Base-by-base conservation (phyloP, 2,888 invertebrate genomes). In the Hydrotaea diabolus region DNA sequence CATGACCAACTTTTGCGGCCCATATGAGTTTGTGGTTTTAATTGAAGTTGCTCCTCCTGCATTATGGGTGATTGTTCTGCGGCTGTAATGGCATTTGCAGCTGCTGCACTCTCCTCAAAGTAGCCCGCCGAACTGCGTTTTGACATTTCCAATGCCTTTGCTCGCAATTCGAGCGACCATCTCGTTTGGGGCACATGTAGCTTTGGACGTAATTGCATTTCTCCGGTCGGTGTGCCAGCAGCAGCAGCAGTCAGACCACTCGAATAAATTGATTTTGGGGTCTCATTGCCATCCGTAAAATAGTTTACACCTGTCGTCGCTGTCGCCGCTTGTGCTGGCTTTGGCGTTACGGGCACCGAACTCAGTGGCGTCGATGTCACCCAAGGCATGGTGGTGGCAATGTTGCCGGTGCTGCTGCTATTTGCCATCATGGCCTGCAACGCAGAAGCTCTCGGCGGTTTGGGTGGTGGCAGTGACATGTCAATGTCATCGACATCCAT, bases 111-210 rank as follows among this genome's bases (percentile, higher is more conserved):
- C 9, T 74, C 49, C 55, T 55, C 80, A n/a, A n/a, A n/a, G 17
- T 72, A 82, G 64, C 86, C 83, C 53, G 77, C 88, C 26, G 88
- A 88, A 71, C 80, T 88, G n/a, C 86, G 89, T 82, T 88, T 90
- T 57, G 90, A 87, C 88, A 90, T 89, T 85, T 89, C 86, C 74
- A 90, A 77, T 13, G 88, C 86, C 73, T 88, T 89, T 57, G 87
- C 88, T 17, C 88, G 87, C 79, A 90, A 36, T 49, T 90, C 90
- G 85, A 84, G 83, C 23, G 88, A 89, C 89, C 88, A 90, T 39
- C 88, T 39, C 13, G 69, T 82, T 77, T 69, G 66, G 43, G 76
- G 53, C 53, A 36, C 76, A 69, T 78, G 43, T 46, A 75, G 36
- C 39, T 72, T 71, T 72, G 78, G 55, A 4, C 31, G n/a, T 59